Base-by-base conservation (phyloP, 2,888 invertebrate species). In the Cephalotes varians region DNA sequence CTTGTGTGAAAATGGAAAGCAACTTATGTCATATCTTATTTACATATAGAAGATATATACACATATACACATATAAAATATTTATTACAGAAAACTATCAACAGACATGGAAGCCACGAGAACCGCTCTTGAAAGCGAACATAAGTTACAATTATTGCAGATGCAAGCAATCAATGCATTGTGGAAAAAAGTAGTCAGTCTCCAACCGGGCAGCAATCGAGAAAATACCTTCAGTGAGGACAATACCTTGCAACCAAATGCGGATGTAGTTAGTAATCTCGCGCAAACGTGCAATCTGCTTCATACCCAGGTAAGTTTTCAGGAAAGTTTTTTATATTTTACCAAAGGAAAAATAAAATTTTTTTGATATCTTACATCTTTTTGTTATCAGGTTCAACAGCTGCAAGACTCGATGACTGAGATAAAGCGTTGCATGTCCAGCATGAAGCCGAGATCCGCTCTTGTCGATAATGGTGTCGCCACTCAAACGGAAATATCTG, bases 161-260 rank as follows among this genome's bases (percentile, higher is more conserved):
- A 98, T 98, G 96, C 98, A 98, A 94, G 98, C 98, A 5, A 98
- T 98, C 90, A 97, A 97, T 92, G 98, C 98, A 0, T 95, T 98
- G 3, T 98, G 98, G 98, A 98, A 98, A 94, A 98, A 98, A 93
- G 97, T 98, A 1, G 97, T 97, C 21, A 96, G 96, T 0, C 94
- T 97, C 89, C 97, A 97, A 84, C 95, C 95, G 2, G 93, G 92
- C 7, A 90, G 87, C 49, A 91, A 87, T 64, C 92, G 92, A 28
- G 93, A 93, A 37, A 85, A 85, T 49, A 67, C 87, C 12, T 87
- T 87, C 64, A 92, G 90, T 80, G 92, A 94, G 2, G 92, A 94
- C 76, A 92, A 91, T 18, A 87, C 90, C 65, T 44, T 86, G 80
- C 93, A 91, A 62, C 95, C 96, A 81, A 96, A 96, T 87, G 95